Evolutionary conservation across 2,888 invertebrate species (phyloP).

Genomic region (Amphiduros pacificus): DNA sequence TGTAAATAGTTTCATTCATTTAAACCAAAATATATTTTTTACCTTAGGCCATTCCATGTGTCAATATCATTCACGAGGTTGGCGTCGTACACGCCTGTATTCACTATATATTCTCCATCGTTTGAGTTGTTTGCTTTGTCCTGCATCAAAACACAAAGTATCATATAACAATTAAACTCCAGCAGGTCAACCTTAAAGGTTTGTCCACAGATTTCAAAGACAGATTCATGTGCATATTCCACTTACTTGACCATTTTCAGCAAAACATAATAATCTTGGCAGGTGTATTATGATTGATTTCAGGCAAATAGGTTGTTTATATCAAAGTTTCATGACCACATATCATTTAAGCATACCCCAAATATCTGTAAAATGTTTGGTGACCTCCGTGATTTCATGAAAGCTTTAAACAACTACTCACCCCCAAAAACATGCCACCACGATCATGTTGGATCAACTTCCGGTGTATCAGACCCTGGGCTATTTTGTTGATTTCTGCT

Average conservation of each 20-base stretch:
- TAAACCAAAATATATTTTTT: no score
- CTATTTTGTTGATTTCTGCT: constrained; percentile 5
- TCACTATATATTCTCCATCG: constrained; percentile 78
- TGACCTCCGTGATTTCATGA: no score
- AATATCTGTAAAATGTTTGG: no score
- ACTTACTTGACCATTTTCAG: neutral
- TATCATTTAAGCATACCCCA: no score
- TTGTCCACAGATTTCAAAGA: neutral
- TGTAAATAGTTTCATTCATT: no score
- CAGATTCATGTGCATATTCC: neutral
- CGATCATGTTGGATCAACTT: no score
- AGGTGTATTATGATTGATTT: no score
- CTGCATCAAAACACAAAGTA: neutral
- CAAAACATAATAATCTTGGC: neutral
- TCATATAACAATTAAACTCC: neutral
- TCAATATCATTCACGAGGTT: constrained; percentile 71
- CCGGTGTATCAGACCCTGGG: no score
- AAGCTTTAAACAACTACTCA: neutral
- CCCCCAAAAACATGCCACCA: constrained; percentile 4
- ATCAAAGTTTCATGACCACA: no score
- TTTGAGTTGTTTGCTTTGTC: constrained; percentile 15
- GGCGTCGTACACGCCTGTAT: constrained; percentile 70
- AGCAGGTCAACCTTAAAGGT: neutral
- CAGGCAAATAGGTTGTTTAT: no score
- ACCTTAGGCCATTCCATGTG: no score